phyloP scores from a whole-genome alignment of 1,140 invertebrate species.

The Pseudomyrmex concolor region DNA sequence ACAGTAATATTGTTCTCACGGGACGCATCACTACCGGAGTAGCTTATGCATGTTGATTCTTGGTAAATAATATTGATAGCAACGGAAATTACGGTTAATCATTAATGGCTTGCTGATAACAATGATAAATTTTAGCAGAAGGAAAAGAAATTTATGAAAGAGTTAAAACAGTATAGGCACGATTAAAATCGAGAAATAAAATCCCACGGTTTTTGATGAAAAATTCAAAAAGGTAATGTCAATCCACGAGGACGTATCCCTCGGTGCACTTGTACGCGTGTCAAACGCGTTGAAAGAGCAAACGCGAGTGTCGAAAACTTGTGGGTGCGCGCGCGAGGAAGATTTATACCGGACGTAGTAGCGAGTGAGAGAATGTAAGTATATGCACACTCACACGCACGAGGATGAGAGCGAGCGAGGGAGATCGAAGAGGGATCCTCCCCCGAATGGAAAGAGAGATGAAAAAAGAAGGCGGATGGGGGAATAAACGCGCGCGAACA shows the following conservation, averaged over 20 bases:
- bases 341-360: conserved; percentile 65
- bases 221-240: conserved; percentile 4
- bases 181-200: background rate
- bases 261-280: conserved; percentile 5
- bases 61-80: conserved; percentile 28
- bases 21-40: background rate
- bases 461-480: conserved; percentile 5
- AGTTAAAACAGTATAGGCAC: background rate
- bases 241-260: conserved; percentile 2
- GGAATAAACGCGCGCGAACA: conserved; percentile 39
- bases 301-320: conserved; percentile 51
- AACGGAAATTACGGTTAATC: background rate
- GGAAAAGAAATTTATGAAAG: too few relatives aligned
- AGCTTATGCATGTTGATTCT: background rate
- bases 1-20: conserved; percentile 15
- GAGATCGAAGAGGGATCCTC: conserved; percentile 43
- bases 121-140: background rate
- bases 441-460: conserved; percentile 15
- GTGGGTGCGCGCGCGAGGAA: conserved; percentile 64
- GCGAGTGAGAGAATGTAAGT: conserved; percentile 64
- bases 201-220: background rate
- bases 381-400: conserved; percentile 46
- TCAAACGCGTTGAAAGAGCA: conserved; percentile 36
- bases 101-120: background rate
- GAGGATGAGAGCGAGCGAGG: conserved; percentile 34